A percentile compares a stretch with the other conserved stretches of the same genome.
Conservation (phyloP, 2,888 invertebrate species). For the Mechanitis messenoides region DNA sequence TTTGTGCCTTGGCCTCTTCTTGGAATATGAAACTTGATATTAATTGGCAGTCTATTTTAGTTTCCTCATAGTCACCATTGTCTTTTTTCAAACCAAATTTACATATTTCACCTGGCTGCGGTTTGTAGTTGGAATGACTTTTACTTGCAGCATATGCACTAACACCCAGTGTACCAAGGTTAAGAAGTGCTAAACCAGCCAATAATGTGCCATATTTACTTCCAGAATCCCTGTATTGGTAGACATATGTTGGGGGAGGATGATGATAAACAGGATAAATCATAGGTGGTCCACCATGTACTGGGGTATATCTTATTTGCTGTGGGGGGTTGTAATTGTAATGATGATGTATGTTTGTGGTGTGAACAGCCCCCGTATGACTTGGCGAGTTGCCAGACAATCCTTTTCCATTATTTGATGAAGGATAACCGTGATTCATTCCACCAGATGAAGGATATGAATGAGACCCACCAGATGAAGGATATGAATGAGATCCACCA, state of each 20-base stretch:
- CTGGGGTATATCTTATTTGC: constrained; percentile 54
- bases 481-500: constrained; percentile 35
- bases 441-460: constrained; percentile 32
- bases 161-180: constrained; percentile 57
- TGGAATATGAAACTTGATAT: constrained; percentile 61
- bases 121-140: constrained; percentile 41
- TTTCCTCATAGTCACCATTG: constrained; percentile 65
- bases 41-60: constrained; percentile 61
- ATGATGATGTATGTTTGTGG: constrained; percentile 51
- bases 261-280: constrained; percentile 61
- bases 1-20: constrained; percentile 40
- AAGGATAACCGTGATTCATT: constrained; percentile 34
- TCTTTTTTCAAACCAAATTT: constrained; percentile 62
- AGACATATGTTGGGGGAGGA: constrained; percentile 59
- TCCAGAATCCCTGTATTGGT: constrained; percentile 61
- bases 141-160: constrained; percentile 47
- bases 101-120: constrained; percentile 58
- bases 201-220: constrained; percentile 65
- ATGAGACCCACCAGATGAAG: constrained; percentile 36
- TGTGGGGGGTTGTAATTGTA: constrained; percentile 62
- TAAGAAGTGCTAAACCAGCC: constrained; percentile 60
- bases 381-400: constrained; percentile 33
- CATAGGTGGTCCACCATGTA: constrained; percentile 45
- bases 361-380: constrained; percentile 30
- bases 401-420: constrained; percentile 35